These are phyloP conservation scores for Cantharis rustica DNA, from an alignment of 2,888 invertebrate species.

Conservation along the genomic window DNA sequence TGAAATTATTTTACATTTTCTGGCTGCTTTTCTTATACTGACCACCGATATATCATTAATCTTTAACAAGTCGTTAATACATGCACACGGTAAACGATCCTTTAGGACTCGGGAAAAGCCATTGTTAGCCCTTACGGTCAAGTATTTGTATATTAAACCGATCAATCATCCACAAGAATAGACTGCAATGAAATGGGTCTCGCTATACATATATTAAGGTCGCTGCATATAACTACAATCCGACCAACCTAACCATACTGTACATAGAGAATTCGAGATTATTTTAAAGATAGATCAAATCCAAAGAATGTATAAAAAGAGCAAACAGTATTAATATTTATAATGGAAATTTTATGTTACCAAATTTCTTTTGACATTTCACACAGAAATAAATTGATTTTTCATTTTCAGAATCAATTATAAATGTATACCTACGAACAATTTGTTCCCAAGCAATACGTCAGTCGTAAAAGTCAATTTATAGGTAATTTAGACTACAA, in stretches of 20 bases:
- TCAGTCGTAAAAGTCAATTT: background rate
- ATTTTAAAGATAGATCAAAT: conserved; percentile 9
- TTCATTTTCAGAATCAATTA: background rate
- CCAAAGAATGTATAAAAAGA: conserved; percentile 12
- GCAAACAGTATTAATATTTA: background rate
- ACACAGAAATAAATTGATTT: background rate
- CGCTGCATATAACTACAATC: conserved; percentile 38
- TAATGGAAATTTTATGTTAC: background rate
- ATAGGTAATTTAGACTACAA: background rate
- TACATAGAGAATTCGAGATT: conserved; percentile 8
- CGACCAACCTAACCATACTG: conserved; percentile 13
- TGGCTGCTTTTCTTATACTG: conserved; percentile 45
- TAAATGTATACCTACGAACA: background rate
- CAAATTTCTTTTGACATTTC: background rate
- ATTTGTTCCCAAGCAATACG: background rate
- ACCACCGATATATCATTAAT: conserved; percentile 54
- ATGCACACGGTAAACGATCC: conserved; percentile 57
- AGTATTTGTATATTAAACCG: conserved; percentile 59
- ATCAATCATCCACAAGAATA: conserved; percentile 58
- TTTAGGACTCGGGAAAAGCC: conserved; percentile 54
- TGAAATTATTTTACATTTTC: conserved; percentile 24
- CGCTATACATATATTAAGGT: conserved; percentile 50
- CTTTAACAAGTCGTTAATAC: conserved; percentile 55
- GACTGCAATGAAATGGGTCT: conserved; percentile 45
- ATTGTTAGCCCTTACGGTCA: conserved; percentile 58